Evolutionary conservation across 2,888 invertebrate species (phyloP), one percentile per base, ranked within the genome.

Genomic region (Eristalinus aeneus): DNA sequence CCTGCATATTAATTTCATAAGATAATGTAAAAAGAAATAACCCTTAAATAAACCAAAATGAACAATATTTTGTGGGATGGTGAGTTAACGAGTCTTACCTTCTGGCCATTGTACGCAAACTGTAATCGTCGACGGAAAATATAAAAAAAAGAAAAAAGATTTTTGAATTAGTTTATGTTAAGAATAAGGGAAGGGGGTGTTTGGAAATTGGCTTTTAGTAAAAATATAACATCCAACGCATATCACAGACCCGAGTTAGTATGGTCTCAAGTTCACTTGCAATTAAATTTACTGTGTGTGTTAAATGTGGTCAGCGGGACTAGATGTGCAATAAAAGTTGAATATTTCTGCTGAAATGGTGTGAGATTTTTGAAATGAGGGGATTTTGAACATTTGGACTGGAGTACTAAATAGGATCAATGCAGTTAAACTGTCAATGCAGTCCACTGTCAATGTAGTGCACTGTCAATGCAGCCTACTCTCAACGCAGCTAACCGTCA

Each of bases 81-180:
- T 56, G 22, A 23, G 22, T 54, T 46, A 67, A 73, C 58, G 72
- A 72, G 91, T 94, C 95, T 95, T 94, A 96, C 96, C 96, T 95
- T 97, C 97, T 90, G 97, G 97, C 97, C 97, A 97, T 93, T 97
- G 97, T 93, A 97, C 96, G 94, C 97, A 97, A 93, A 97, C 97
- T 95, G 96, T 74, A 83, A 87, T 88, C 61, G 46, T 39, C 36
- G 32, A 65, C 27, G 56, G 67, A 75, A 83, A 56, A 81, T 54
- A 78, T 46, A 46, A n/a, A 46, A 46, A 80, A 68, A 87, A 74
- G 39, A 86, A 61, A 74, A 63, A 77, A 56, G 46, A 34, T 61
- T 58, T 68, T 22, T 5, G 22, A 39, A 75, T 81, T 78, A 73
- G 73, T 76, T 67, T 69, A 58, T 23, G 9, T 23, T 12, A 11